Base-by-base conservation (phyloP, 2,888 invertebrate species). In the Polymixis flavicincta region DNA sequence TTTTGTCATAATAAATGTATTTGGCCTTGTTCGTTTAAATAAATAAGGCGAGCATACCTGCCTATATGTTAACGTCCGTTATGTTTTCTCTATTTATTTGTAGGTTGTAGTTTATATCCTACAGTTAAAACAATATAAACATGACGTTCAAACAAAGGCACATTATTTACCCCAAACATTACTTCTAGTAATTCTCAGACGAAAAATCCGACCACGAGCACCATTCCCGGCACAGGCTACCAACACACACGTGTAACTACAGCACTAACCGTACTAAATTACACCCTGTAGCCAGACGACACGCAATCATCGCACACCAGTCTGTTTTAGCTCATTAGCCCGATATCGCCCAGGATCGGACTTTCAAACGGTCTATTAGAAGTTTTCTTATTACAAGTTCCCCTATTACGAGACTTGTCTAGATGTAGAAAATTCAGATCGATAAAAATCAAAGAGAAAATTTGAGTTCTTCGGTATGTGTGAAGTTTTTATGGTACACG, bases 351-450 rank as follows among this genome's bases (percentile, higher is more conserved):
- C 90, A 88, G 89, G 92, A 93, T 94, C 93, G 91, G 91, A 94
- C 93, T 94, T 93, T 90, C 90, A 93, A 95, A 94, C 92, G 93
- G 93, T 93, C 95, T 92, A 94, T 95, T 94, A 94, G 90, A 96
- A 96, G 95, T 96, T 96, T 96, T 96, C 96, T 96, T 96, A 96
- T 96, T 96, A 96, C 93, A 96, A 96, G 92, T 96, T 96, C 91
- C 90, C 92, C 95, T 93, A 94, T 96, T 94, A 94, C 94, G 89
- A n/a, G n/a, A 93, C 90, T 92, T 91, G 90, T 91, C 90, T 91
- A 91, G 90, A 89, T 92, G 92, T 91, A 88, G 88, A 92, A 92
- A 92, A 92, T 92, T 91, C 87, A 81, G 88, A 90, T 91, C 90
- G 85, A 92, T 92, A 92, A 93, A 94, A 94, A 93, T 93, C 92